Evolutionary conservation across 2,797 vertebrate genomes (phyloP).

Genomic region (Arnoldichthys spilopterus): DNA sequence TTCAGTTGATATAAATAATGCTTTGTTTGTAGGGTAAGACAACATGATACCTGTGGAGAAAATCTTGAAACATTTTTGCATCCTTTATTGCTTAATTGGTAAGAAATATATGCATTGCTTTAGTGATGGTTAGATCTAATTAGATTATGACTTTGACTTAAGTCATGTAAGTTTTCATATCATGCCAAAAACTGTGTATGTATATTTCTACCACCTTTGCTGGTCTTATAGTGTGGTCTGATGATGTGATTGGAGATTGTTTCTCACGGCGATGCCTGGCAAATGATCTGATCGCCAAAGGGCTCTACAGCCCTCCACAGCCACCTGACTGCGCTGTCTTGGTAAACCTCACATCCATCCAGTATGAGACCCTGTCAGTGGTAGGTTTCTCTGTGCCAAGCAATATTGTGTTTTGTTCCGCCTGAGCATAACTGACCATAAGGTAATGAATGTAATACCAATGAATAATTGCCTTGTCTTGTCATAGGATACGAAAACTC

Average conservation of each 20-base stretch:
- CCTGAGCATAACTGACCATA: neutral
- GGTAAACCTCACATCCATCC: conserved; percentile 59
- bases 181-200: neutral
- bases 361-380: conserved; percentile 73
- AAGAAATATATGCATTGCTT: conserved; percentile 3
- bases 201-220: neutral
- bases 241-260: conserved; percentile 52
- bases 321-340: conserved; percentile 47
- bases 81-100: conserved; percentile 28
- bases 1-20: too few relatives aligned
- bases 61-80: neutral
- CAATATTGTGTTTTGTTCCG: neutral
- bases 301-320: conserved; percentile 67
- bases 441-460: neutral
- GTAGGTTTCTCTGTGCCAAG: conserved; percentile 61
- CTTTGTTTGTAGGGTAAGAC: neutral
- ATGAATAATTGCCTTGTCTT: neutral
- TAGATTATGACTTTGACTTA: neutral
- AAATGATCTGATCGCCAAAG: conserved; percentile 56
- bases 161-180: neutral
- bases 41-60: conserved; percentile 5
- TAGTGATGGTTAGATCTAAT: neutral
- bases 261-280: conserved; percentile 70
- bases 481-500: conserved; percentile 70
- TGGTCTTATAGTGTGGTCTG: conserved; percentile 49